These are phyloP conservation scores for Dasyornis broadbenti DNA, from an alignment of 2,113 vertebrate genomes.

Conservation along the genomic window DNA sequence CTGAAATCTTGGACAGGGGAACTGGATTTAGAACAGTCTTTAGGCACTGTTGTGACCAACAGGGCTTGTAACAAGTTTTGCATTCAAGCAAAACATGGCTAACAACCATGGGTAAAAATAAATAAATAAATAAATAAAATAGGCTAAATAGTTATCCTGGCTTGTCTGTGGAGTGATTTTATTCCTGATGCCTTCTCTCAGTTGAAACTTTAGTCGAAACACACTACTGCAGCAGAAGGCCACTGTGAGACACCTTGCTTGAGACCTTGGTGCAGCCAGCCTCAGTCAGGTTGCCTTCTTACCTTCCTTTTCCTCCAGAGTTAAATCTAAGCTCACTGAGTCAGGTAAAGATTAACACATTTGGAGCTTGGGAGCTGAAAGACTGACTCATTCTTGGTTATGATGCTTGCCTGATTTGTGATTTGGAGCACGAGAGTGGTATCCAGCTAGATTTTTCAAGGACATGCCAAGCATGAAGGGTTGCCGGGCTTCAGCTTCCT, in stretches of 20 bases:
- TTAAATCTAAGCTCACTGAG: not conserved
- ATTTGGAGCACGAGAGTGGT: not conserved
- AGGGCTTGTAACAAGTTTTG: not conserved
- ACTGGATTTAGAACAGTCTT: not conserved
- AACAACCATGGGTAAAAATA: not conserved
- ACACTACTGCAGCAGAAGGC: not conserved
- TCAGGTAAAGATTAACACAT: not conserved
- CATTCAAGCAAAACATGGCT: not conserved
- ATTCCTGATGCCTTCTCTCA: not conserved
- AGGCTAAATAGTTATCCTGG: not conserved
- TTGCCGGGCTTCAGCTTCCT: constrained; percentile 4
- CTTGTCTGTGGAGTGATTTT: not conserved
- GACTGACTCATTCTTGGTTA: not conserved
- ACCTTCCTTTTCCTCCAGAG: not conserved
- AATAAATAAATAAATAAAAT: not conserved
- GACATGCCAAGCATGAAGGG: not conserved
- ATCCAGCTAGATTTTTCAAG: not conserved
- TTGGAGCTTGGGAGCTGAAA: not conserved
- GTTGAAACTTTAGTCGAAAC: not conserved
- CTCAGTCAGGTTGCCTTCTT: not conserved
- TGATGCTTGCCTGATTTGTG: not conserved
- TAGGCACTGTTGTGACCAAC: not conserved
- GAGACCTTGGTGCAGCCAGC: not conserved
- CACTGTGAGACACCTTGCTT: not conserved
- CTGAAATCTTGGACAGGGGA: not conserved